Evolutionary conservation across 2,113 vertebrate species (phyloP), one percentile per base, ranked within the genome.

Genomic region (Prionailurus bengalensis): DNA sequence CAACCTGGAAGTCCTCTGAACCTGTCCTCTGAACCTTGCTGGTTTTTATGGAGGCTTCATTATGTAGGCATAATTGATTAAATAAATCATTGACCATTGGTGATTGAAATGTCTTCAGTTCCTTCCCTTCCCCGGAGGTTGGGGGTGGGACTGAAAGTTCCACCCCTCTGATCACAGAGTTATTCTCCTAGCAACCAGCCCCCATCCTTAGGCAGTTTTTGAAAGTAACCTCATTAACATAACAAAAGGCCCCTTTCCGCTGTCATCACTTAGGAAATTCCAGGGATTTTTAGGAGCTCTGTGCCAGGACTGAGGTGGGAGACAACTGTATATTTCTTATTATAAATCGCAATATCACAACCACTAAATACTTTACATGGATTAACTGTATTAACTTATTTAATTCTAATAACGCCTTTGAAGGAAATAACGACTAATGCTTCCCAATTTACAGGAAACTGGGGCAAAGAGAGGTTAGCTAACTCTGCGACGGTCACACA

Each of bases 371-470:
- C 9, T 68, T 16, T 82, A 31, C 16, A 45, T 25, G 12, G 70
- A 45, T 92, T 86, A 61, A 82, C 63, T 80, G 2, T n/a, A 39
- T 76, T 70, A 73, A 94, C 36, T 81, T 74, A 74, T 63, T 95
- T 95, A 93, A 91, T 78, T 86, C 68, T 80, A 51, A 51, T 48
- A 68, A 68, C 12, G 65, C 16, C 8, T 91, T 76, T 76, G 29
- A 91, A 33, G 31, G 21, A 92, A 68, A 84, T 48, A 39, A 39
- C 12, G 79, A 53, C n/a, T 90, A 31, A 9, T 61, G 1, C 86
- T 94, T 82, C 53, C 55, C 79, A 82, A 8, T 93, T 78, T 92
- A 83, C 10, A 81, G 79, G 61, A 93, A 83, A 92, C 74, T 71
- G 42, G 87, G 70, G 15, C 65, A 74, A 15, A 45, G 11, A 91